A percentile compares a stretch with the other conserved stretches of the same genome.
phyloP scores from a whole-genome alignment of 2,797 vertebrate species.

The Crenuchus spilurus region DNA sequence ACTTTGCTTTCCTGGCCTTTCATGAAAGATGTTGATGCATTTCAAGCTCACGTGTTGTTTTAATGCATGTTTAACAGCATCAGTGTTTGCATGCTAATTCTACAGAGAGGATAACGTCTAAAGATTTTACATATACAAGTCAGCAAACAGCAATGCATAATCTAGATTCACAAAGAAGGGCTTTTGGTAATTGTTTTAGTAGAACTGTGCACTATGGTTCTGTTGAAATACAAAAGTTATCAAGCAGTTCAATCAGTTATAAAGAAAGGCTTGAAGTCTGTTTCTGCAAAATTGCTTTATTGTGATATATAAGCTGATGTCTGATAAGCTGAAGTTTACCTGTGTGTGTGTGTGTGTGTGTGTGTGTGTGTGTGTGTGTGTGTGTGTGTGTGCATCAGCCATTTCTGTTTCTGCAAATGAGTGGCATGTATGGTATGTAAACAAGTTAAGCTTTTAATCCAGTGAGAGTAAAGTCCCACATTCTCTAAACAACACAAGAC shows the following conservation, averaged over 20 bases:
- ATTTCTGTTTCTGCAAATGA: not conserved
- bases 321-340: too few species aligned
- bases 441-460: slow-evolving; percentile 7
- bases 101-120: too few species aligned
- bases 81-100: too few species aligned
- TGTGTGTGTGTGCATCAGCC: too few species aligned
- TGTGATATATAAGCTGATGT: not conserved
- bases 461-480: not conserved
- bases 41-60: too few species aligned
- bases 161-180: too few species aligned
- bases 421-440: not conserved
- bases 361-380: too few species aligned
- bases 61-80: too few species aligned
- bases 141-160: not conserved
- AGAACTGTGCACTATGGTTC: not conserved
- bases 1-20: too few species aligned
- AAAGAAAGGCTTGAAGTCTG: not conserved
- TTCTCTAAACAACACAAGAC: not conserved
- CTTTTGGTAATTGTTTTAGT: not conserved
- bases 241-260: too few species aligned
- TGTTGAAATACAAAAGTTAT: not conserved
- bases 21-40: too few species aligned
- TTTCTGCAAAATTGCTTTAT: not conserved
- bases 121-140: not conserved
- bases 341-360: too few species aligned